Conservation (phyloP, 2,113 vertebrate species). For the Mastomys natalensis region DNA sequence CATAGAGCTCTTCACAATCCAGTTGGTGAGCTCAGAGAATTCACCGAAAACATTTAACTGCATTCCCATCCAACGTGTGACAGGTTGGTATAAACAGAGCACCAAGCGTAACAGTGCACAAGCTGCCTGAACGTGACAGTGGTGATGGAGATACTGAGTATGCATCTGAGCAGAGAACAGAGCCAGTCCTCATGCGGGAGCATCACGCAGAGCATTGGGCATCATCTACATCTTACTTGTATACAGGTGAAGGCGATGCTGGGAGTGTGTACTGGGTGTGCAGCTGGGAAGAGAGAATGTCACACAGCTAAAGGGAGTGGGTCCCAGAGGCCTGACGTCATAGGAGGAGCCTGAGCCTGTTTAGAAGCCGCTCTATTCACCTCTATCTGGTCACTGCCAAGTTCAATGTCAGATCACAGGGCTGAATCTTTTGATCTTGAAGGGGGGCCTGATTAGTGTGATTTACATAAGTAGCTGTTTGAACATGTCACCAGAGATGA, state of each 20-base stretch:
- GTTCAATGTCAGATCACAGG: accelerated
- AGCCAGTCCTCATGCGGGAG: not conserved
- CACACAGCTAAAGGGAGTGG: not conserved
- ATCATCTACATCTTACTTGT: too few relatives aligned
- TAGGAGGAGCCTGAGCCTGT: accelerated
- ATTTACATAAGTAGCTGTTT: not conserved
- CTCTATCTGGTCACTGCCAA: accelerated
- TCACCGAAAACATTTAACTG: not conserved
- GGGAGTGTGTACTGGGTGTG: not conserved
- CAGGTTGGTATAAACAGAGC: accelerated
- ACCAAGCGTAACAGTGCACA: accelerated
- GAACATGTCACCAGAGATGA: not conserved
- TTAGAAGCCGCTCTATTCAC: accelerated
- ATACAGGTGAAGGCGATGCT: too few relatives aligned
- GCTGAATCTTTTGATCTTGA: not conserved
- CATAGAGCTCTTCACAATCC: accelerated
- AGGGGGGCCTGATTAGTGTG: accelerated
- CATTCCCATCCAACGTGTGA: accelerated
- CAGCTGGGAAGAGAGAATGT: too few relatives aligned
- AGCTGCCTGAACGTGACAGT: not conserved
- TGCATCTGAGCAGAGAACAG: not conserved
- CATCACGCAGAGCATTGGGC: not conserved
- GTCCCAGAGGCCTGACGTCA: not conserved
- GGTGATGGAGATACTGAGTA: not conserved
- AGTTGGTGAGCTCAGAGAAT: accelerated